Evolutionary conservation across 2,888 invertebrate species (phyloP).

Genomic region (Orgyia antiqua): DNA sequence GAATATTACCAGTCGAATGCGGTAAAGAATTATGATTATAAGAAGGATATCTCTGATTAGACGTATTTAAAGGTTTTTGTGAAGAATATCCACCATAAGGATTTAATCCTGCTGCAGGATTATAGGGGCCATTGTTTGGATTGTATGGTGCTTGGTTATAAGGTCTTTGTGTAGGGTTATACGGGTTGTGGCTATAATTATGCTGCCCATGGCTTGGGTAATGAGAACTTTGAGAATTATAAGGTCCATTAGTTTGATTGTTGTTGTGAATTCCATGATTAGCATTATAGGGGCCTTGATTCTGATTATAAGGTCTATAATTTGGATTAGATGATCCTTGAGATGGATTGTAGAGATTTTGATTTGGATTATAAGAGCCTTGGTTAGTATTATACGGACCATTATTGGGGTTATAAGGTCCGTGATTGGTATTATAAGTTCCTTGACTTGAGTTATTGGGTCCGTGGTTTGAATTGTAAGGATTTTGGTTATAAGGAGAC

Average conservation of each 20-base stretch:
- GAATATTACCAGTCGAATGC: slow-evolving; percentile 3
- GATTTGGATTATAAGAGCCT: not conserved
- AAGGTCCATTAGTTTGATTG: not conserved
- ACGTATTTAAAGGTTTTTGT: slow-evolving; percentile 9
- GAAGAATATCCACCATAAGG: slow-evolving; percentile 5
- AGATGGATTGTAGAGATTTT: not conserved
- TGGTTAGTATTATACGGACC: not conserved
- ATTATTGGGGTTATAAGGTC: not conserved
- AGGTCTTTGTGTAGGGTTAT: not conserved
- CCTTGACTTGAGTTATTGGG: slow-evolving; percentile 8
- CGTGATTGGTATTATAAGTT: not conserved
- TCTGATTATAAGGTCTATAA: not conserved
- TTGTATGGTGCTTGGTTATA: not conserved
- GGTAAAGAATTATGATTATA: slow-evolving; percentile 12
- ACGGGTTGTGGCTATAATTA: not conserved
- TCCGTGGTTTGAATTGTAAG: slow-evolving; percentile 4
- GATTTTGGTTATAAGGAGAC: not conserved
- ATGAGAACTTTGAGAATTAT: slow-evolving; percentile 1
- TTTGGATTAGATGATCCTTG: not conserved
- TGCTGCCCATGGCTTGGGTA: not conserved
- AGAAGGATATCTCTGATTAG: slow-evolving; percentile 11
- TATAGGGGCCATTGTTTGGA: slow-evolving; percentile 1
- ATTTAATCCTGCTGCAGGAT: slow-evolving; percentile 1
- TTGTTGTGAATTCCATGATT: too few relatives aligned
- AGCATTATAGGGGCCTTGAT: slow-evolving; percentile 1